Evolutionary conservation across 30 jellyfish, hydroid and myxozoan species (phyloP), one percentile per base, ranked within the genome.

Genomic region (Chrysaora quinquecirrha): DNA sequence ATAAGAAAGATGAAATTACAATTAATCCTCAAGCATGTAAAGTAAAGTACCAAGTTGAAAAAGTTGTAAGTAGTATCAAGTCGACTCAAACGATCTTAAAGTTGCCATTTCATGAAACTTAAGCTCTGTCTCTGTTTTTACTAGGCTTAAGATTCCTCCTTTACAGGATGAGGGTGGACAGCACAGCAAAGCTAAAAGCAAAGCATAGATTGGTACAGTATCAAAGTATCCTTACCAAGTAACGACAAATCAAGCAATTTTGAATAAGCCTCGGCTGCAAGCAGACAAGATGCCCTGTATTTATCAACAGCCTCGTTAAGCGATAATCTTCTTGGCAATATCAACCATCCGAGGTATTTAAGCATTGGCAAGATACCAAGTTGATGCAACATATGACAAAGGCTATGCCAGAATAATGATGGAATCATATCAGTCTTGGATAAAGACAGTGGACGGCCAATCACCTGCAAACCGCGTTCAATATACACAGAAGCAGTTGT

Each of bases 371-470:
- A 69, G 1, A 85, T 16, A 54, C 96, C 96, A 48, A 64, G 27
- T 34, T 85, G 96, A 75, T 71, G 76, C 31, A 75, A 46, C 25
- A 66, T 67, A 47, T 71, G 87, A 30, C 88, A 85, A 29, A 64
- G 23, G 21, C 74, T 21, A 52, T 85, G 87, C 96, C 96, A 85
- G 19, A 85, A 9, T 50, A 85, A 54, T 24, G 88, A 75, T 14
- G 87, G 83, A 14, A 75, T 31, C 47, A 74, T 21, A 28, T 85
- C 96, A 50, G 75, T 29, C 78, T 49, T 46, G 48, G 96, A 85
- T 1, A 64, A 58, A 12, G 96, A 82, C 92, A 75, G 43, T 7
- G 92, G 92, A 11, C 92, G 85, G 1, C 92, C 92, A n/a, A 82
- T 69, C 33, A 82, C 85, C 32, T 69, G 82, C 73, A 82, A 82